Evolutionary conservation across 1,140 invertebrate genomes (phyloP).

Genomic region (Halesus radiatus): DNA sequence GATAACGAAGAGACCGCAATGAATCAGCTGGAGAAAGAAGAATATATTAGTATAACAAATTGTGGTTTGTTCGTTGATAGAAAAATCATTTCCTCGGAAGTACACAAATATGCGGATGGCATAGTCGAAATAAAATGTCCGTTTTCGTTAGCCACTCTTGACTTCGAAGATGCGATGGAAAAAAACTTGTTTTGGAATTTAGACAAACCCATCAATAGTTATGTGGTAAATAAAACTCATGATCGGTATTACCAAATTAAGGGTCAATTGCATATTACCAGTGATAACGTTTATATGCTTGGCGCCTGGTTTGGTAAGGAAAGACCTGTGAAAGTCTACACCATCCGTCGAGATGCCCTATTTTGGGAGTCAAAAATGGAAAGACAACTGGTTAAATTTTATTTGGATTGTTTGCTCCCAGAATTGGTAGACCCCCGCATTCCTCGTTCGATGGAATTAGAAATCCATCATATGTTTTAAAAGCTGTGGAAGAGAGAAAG

Average conservation of each 20-base stretch:
- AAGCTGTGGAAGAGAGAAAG: constrained; percentile 13
- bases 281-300: not conserved
- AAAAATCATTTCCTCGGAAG: constrained; percentile 21
- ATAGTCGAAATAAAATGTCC: constrained; percentile 48
- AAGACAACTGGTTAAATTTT: constrained; percentile 27
- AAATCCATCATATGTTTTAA: constrained; percentile 12
- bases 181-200: not conserved
- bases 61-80: constrained; percentile 14
- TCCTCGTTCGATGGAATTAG: constrained; percentile 13
- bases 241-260: not conserved
- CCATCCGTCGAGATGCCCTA: constrained; percentile 7
- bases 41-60: constrained; percentile 21
- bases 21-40: constrained; percentile 25
- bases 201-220: not conserved
- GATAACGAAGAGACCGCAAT: constrained; percentile 38
- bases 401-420: constrained; percentile 33
- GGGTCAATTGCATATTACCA: not conserved
- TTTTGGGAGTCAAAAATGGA: constrained; percentile 37
- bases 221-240: not conserved
- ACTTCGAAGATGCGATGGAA: not conserved
- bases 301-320: not conserved
- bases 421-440: constrained; percentile 18
- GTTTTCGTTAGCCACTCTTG: not conserved
- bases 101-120: constrained; percentile 6
- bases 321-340: constrained; percentile 12